A percentile compares a stretch with the other conserved stretches of the same genome.
These are phyloP conservation scores for Allacma fusca DNA, from an alignment of 2,888 invertebrate species.

Conservation along the genomic window DNA sequence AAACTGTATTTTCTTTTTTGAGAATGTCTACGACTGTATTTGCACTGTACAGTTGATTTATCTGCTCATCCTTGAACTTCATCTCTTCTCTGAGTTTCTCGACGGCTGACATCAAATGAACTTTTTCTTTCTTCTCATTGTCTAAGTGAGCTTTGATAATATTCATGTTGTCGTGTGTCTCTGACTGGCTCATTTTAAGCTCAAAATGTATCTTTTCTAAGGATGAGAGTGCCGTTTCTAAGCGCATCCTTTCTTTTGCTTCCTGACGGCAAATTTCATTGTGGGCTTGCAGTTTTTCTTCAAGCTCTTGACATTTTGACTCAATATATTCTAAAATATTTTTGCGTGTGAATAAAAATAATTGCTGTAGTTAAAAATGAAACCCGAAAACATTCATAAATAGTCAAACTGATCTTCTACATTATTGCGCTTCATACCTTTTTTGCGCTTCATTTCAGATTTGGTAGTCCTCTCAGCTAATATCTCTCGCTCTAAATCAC, in stretches of 20 bases:
- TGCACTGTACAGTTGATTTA: constrained; percentile 16
- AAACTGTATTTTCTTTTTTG: constrained; percentile 34
- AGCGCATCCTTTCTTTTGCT: constrained; percentile 22
- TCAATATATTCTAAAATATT: constrained; percentile 31
- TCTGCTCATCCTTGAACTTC: constrained; percentile 33
- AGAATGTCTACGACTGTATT: constrained; percentile 18
- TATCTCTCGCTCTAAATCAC: constrained; percentile 35
- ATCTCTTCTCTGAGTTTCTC: constrained; percentile 33
- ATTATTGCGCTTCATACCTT: too few species aligned
- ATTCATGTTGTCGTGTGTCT: constrained; percentile 27
- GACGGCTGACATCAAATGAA: constrained; percentile 18
- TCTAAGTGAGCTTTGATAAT: constrained; percentile 28
- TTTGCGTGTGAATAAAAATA: background rate
- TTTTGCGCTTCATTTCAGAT: constrained; percentile 34
- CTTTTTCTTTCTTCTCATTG: constrained; percentile 30
- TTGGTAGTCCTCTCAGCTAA: constrained; percentile 27
- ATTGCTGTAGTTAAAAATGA: too few species aligned
- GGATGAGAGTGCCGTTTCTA: constrained; percentile 28
- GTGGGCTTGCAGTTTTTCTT: constrained; percentile 30
- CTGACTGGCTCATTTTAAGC: constrained; percentile 24
- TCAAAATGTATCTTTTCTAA: constrained; percentile 29
- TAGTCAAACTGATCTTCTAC: too few species aligned
- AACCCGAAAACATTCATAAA: too few species aligned
- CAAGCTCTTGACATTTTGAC: constrained; percentile 32
- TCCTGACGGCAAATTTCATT: constrained; percentile 33